Percentiles rank a stretch among this genome's conserved stretches.
phyloP scores from a whole-genome alignment of 2,888 invertebrate species.

The Sclerodermus sp. region DNA sequence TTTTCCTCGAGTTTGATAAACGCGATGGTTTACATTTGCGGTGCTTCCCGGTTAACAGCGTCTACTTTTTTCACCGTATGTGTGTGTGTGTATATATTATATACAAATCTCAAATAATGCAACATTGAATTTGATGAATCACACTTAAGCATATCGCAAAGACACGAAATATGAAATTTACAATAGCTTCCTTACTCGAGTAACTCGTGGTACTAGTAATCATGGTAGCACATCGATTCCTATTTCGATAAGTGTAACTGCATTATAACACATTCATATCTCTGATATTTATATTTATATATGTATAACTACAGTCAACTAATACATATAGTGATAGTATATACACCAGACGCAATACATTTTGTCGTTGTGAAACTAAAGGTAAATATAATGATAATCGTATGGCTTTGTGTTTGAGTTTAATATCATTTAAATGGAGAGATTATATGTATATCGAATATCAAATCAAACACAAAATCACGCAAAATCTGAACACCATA shows the following conservation, averaged over 20 bases:
- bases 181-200: neutral
- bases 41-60: too few relatives aligned
- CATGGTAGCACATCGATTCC: neutral
- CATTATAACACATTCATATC: too few relatives aligned
- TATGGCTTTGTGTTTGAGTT: slow-evolving; percentile 15
- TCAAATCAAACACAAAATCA: slow-evolving; percentile 20
- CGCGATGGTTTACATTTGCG: too few relatives aligned
- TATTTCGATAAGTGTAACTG: too few relatives aligned
- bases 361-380: slow-evolving; percentile 26
- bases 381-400: slow-evolving; percentile 15
- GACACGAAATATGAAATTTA: neutral
- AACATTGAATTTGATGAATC: neutral
- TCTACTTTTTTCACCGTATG: neutral
- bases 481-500: slow-evolving; percentile 34
- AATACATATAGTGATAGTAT: slow-evolving; percentile 21
- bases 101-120: neutral
- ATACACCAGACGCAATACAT: slow-evolving; percentile 24
- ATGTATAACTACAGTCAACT: too few relatives aligned
- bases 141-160: neutral
- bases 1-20: neutral
- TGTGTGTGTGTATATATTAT: neutral
- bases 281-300: too few relatives aligned
- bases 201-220: slow-evolving; percentile 7
- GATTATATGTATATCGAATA: neutral
- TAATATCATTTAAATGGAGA: slow-evolving; percentile 2